Conservation (phyloP, 2,888 invertebrate species). For the Neria commutata region DNA sequence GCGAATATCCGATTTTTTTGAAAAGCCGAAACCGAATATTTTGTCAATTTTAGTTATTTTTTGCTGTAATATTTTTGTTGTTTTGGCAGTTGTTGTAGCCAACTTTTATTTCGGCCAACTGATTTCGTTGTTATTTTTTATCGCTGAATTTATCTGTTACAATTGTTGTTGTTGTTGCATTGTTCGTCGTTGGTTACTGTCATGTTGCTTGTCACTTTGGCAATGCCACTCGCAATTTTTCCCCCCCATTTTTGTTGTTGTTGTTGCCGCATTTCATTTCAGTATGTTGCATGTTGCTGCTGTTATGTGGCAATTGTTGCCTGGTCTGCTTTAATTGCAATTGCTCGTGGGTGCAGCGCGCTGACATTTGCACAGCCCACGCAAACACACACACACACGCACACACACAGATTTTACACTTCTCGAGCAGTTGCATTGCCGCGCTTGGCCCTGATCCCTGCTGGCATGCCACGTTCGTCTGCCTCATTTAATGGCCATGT, state of each 20-base stretch:
- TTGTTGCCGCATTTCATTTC: conserved; percentile 1
- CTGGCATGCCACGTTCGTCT: no score
- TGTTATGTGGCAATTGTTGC: not conserved
- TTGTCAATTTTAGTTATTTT: not conserved
- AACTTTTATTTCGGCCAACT: not conserved
- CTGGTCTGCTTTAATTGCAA: conserved; percentile 4
- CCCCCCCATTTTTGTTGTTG: not conserved
- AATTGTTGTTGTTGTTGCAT: conserved; percentile 9
- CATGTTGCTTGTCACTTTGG: conserved; percentile 11
- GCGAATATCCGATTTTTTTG: no score
- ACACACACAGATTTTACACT: no score
- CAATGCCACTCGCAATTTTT: conserved; percentile 8
- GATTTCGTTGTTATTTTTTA: not conserved
- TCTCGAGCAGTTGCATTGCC: no score
- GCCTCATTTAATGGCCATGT: no score
- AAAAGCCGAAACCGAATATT: conserved; percentile 15
- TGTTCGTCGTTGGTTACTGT: no score
- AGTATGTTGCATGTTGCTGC: no score
- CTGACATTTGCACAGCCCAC: not conserved
- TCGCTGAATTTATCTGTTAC: conserved; percentile 20
- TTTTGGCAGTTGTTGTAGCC: not conserved
- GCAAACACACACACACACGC: not conserved
- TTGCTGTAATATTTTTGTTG: not conserved
- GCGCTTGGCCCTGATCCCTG: no score
- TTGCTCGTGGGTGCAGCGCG: conserved; percentile 1